phyloP scores from a whole-genome alignment of 2,888 invertebrate species.

The Cataglyphis cursor region DNA sequence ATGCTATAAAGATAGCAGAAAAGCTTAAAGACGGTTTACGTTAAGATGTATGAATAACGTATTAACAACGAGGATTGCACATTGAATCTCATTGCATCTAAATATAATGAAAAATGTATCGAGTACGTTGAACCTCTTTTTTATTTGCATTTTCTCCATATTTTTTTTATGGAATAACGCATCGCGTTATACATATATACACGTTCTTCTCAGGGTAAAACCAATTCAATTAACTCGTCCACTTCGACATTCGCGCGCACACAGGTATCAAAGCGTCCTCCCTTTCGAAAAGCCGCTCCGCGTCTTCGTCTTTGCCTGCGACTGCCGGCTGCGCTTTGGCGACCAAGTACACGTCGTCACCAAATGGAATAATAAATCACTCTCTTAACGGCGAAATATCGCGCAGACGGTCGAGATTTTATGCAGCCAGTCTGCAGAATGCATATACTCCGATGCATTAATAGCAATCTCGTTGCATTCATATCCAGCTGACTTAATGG shows the following conservation, averaged over 20 bases:
- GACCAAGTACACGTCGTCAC: conserved; percentile 56
- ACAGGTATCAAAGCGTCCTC: conserved; percentile 43
- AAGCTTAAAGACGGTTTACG: background rate
- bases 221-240: conserved; percentile 60
- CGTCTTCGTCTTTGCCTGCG: conserved; percentile 49
- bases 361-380: conserved; percentile 69
- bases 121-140: background rate
- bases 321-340: conserved; percentile 43
- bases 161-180: conserved; percentile 25
- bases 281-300: conserved; percentile 35
- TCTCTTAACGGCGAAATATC: conserved; percentile 70
- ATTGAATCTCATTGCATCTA: background rate
- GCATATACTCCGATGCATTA: conserved; percentile 73
- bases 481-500: conserved; percentile 78
- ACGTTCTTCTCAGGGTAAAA: conserved; percentile 19
- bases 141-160: conserved; percentile 13
- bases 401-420: conserved; percentile 57
- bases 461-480: conserved; percentile 79
- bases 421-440: conserved; percentile 64
- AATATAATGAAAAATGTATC: conserved; percentile 4
- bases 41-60: background rate
- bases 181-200: background rate
- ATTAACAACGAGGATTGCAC: background rate
- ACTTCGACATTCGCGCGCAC: conserved; percentile 48
- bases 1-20: background rate